Evolutionary conservation across 2,797 vertebrate species (phyloP).

Genomic region (Rousettus madagascariensis): DNA sequence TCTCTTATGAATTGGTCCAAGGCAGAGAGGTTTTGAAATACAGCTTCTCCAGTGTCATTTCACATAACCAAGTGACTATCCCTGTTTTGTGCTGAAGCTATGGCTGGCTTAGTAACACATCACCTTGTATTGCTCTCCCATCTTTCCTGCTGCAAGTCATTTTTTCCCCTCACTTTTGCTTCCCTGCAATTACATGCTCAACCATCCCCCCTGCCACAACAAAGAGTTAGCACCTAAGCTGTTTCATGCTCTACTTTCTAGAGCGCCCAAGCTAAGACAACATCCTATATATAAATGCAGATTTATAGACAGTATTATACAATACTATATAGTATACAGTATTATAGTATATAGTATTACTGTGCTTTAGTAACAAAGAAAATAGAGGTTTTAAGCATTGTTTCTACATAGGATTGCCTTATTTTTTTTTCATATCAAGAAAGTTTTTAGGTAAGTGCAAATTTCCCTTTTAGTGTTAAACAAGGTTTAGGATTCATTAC

Average conservation of each 20-base stretch:
- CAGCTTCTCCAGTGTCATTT: background rate
- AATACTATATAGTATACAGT: too few species aligned
- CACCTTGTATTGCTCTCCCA: background rate
- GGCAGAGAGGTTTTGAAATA: background rate
- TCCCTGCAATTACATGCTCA: background rate
- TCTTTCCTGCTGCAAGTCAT: background rate
- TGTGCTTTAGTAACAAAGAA: background rate
- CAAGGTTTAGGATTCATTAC: background rate
- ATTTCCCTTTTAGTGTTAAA: background rate
- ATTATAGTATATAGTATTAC: background rate
- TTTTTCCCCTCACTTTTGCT: background rate
- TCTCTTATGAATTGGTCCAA: background rate
- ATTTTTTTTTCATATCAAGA: background rate
- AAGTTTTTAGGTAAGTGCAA: background rate
- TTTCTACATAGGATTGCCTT: background rate
- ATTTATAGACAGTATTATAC: background rate
- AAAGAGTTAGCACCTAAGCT: background rate
- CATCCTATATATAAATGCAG: background rate
- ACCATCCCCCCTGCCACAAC: too few species aligned
- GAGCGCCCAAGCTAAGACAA: background rate
- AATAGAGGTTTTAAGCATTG: background rate
- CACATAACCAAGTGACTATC: background rate
- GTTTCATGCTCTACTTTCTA: background rate
- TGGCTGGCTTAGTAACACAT: background rate
- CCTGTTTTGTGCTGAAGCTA: background rate